These are phyloP conservation scores for Octodon degus DNA, from an alignment of 2,113 vertebrate genomes.

Conservation along the genomic window DNA sequence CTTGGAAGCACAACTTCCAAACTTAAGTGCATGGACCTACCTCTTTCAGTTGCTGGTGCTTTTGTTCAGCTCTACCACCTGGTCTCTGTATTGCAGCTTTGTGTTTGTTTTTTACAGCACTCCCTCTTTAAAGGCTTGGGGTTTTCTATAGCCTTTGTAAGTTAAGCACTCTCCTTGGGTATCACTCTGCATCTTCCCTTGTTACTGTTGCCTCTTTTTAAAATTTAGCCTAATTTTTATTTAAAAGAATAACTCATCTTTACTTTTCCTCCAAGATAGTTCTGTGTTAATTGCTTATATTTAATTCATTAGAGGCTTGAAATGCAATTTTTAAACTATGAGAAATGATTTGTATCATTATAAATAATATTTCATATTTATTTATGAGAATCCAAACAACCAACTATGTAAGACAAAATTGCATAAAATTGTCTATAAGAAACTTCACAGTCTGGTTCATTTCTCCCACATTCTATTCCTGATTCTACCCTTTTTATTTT, in stretches of 20 bases:
- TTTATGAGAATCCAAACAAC: neutral
- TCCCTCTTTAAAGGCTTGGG: neutral
- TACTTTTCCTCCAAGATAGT: neutral
- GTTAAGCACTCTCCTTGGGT: neutral
- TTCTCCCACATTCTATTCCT: neutral
- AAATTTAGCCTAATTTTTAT: constrained; percentile 4
- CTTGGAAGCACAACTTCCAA: neutral
- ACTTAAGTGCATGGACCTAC: neutral
- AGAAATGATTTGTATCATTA: constrained; percentile 17
- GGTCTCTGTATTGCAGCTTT: neutral
- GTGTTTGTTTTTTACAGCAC: neutral
- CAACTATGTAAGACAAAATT: constrained; percentile 16
- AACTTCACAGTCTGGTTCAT: neutral
- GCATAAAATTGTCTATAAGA: neutral
- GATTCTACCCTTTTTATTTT: constrained; percentile 2
- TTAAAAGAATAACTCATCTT: constrained; percentile 24
- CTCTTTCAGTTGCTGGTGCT: neutral
- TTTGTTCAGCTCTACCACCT: neutral
- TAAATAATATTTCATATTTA: constrained; percentile 5
- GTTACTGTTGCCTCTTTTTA: neutral
- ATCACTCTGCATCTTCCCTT: neutral
- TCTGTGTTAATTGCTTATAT: constrained; percentile 33
- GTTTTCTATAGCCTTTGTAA: neutral
- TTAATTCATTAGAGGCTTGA: constrained; percentile 33
- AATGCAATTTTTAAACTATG: constrained; percentile 27